A percentile compares a stretch with the other conserved stretches of the same genome.
Evolutionary conservation across 2,797 vertebrate genomes (phyloP).

Genomic region (Tiaroga cobitis): DNA sequence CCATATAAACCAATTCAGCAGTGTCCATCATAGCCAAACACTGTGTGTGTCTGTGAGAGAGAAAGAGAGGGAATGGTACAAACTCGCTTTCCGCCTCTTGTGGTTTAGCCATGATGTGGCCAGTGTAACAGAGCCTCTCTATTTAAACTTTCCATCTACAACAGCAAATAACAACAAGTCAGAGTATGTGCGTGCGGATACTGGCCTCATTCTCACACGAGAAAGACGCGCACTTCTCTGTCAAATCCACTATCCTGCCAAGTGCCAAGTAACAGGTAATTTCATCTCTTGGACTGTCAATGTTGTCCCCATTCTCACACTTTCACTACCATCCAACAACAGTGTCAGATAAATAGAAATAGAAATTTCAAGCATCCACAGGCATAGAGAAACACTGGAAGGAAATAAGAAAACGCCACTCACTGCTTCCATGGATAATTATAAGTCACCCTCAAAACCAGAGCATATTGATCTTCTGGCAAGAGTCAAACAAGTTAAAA

Average conservation of each 20-base stretch:
- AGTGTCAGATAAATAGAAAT: not conserved
- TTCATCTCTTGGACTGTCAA: not conserved
- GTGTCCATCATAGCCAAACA: constrained; percentile 67
- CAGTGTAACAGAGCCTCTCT: constrained; percentile 70
- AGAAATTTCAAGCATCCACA: constrained; percentile 56
- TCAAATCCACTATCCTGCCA: not conserved
- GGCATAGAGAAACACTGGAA: constrained; percentile 65
- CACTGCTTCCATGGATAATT: constrained; percentile 72
- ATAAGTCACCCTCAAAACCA: constrained; percentile 72
- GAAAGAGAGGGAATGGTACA: constrained; percentile 16
- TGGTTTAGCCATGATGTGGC: constrained; percentile 44
- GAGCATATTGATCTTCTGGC: constrained; percentile 63
- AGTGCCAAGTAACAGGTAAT: not conserved
- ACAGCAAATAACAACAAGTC: constrained; percentile 78
- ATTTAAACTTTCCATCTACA: constrained; percentile 79
- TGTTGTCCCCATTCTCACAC: not conserved
- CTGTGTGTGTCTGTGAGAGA: constrained; percentile 18
- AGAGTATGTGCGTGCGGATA: constrained; percentile 17
- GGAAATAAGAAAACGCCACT: constrained; percentile 54
- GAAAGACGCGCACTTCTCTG: constrained; percentile 9
- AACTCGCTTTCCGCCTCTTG: constrained; percentile 8
- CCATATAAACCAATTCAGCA: constrained; percentile 66
- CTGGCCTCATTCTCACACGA: constrained; percentile 19
- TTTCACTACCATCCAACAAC: not conserved
- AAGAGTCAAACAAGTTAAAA: constrained; percentile 50